phyloP scores from a whole-genome alignment of 2,797 vertebrate genomes.

The Platyrinchus mystaceus region DNA sequence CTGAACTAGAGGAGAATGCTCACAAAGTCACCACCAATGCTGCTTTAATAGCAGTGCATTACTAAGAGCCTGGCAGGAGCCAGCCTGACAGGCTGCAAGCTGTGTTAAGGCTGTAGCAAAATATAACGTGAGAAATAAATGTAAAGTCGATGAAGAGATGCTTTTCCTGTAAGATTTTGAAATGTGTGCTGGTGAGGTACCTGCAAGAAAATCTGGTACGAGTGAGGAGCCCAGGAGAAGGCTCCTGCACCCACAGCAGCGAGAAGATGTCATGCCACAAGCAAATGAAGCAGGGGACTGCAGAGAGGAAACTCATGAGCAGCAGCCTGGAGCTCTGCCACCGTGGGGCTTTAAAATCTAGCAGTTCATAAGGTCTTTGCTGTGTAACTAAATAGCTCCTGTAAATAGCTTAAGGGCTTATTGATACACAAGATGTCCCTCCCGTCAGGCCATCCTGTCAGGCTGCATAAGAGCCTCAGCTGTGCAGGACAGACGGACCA shows the following conservation, averaged over 20 bases:
- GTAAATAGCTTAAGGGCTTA: conserved; percentile 41
- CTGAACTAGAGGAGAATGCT: not conserved
- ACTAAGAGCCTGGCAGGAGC: not conserved
- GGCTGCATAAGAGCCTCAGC: not conserved
- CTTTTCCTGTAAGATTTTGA: not conserved
- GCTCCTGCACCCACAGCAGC: not conserved
- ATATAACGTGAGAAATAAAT: not conserved
- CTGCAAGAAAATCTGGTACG: not conserved
- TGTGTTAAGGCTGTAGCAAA: not conserved
- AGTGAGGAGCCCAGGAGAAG: not conserved
- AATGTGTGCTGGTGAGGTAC: not conserved
- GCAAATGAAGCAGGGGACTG: conserved; percentile 24
- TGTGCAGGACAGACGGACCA: not conserved
- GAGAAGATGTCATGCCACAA: not conserved
- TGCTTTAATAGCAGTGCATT: not conserved
- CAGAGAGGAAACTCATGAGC: conserved; percentile 1
- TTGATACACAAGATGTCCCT: not conserved
- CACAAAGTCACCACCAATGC: not conserved
- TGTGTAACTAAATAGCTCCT: conserved; percentile 4
- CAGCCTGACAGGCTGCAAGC: not conserved
- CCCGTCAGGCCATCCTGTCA: not conserved
- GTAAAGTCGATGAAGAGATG: not conserved
- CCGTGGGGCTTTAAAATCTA: not conserved
- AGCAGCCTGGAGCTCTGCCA: conserved; percentile 11
- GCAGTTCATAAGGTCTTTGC: not conserved